Evolutionary conservation across 2,113 vertebrate species (phyloP).

Genomic region (Spermophilus dauricus): DNA sequence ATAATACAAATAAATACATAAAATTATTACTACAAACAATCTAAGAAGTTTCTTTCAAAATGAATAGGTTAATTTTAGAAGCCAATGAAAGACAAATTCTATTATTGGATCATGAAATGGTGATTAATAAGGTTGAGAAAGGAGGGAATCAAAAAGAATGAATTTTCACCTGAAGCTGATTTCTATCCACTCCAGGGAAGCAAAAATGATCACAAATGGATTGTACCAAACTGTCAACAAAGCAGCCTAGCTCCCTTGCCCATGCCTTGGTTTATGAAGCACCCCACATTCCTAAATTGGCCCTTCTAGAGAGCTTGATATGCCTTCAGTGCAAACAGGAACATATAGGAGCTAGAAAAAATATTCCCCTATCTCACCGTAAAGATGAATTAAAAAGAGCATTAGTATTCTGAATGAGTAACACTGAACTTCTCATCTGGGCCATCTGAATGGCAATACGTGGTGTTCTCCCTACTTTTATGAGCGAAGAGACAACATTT

Average conservation of each 20-base stretch:
- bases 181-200: background rate
- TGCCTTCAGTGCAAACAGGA: background rate
- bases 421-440: background rate
- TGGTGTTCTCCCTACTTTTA: background rate
- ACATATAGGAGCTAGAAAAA: background rate
- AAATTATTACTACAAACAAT: background rate
- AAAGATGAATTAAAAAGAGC: background rate
- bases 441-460: background rate
- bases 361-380: background rate
- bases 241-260: background rate
- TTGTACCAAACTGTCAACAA: background rate
- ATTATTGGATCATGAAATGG: background rate
- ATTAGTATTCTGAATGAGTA: background rate
- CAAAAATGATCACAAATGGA: background rate
- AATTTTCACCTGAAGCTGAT: background rate
- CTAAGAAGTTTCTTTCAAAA: conserved; percentile 8
- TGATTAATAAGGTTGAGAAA: background rate
- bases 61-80: background rate
- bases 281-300: background rate
- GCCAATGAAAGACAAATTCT: background rate
- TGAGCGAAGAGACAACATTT: background rate
- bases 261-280: background rate
- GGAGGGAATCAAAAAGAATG: background rate
- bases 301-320: background rate
- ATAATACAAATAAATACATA: background rate